A percentile compares a stretch with the other conserved stretches of the same genome.
phyloP scores from a whole-genome alignment of 2,888 invertebrate species.

The Caenorhabditis sp. region DNA sequence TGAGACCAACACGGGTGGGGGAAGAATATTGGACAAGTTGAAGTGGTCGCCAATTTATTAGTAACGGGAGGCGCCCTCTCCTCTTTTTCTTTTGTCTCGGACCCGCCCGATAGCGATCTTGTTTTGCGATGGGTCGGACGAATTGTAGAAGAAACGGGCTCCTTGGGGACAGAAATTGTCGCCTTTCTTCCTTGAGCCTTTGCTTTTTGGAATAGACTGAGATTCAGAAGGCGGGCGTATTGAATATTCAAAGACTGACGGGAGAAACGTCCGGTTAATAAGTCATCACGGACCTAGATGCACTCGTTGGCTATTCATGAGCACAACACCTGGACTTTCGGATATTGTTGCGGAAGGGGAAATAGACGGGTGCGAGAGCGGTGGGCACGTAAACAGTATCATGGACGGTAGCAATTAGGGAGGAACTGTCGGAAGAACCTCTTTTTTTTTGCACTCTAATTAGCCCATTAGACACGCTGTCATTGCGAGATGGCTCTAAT shows the following conservation, averaged over 20 bases:
- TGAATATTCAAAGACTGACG: conserved; percentile 28
- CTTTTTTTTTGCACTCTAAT: conserved; percentile 36
- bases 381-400: conserved; percentile 34
- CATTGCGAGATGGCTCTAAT: conserved; percentile 5
- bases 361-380: no score
- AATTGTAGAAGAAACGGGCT: conserved; percentile 11
- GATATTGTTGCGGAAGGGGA: conserved; percentile 21
- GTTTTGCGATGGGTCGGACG: conserved; percentile 11
- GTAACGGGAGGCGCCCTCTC: conserved; percentile 28
- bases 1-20: no score
- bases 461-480: conserved; percentile 30
- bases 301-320: conserved; percentile 47
- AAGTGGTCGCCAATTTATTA: conserved; percentile 45
- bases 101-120: conserved; percentile 40
- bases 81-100: conserved; percentile 6
- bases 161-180: conserved; percentile 45
- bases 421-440: background rate
- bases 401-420: conserved; percentile 33
- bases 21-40: conserved; percentile 9
- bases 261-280: conserved; percentile 43
- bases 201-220: conserved; percentile 26
- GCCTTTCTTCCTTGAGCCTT: conserved; percentile 7
- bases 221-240: no score
- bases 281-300: conserved; percentile 35
- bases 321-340: conserved; percentile 44